Percentiles rank a stretch among this genome's conserved stretches.
These are phyloP conservation scores for Cactoblastis cactorum DNA, from an alignment of 2,888 invertebrate species.

Conservation along the genomic window DNA sequence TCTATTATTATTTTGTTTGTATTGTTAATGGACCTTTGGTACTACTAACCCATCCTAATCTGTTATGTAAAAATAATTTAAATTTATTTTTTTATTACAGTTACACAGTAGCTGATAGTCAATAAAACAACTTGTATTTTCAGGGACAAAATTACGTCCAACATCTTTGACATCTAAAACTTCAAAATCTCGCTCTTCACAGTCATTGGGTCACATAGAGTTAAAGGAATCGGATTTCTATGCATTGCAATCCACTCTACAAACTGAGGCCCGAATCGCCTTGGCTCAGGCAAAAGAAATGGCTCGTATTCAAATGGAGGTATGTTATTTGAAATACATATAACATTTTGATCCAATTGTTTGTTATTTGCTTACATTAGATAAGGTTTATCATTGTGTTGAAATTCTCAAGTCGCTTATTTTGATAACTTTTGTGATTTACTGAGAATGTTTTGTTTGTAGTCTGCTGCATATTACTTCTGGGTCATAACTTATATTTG, in stretches of 20 bases:
- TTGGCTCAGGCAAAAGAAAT: conserved; percentile 94
- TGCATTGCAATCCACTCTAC: conserved; percentile 88
- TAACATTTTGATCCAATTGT: background rate
- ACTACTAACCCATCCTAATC: background rate
- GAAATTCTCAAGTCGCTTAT: too few relatives aligned
- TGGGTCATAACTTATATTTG: too few relatives aligned
- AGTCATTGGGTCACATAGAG: conserved; percentile 68
- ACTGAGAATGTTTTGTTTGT: too few relatives aligned
- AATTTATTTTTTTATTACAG: too few relatives aligned
- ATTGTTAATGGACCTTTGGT: conserved; percentile 14
- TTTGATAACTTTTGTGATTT: too few relatives aligned
- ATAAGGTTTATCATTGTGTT: background rate
- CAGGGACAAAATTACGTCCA: conserved; percentile 67
- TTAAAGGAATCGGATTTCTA: conserved; percentile 87
- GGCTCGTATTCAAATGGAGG: conserved; percentile 95
- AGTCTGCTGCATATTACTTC: too few relatives aligned
- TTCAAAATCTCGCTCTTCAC: conserved; percentile 68
- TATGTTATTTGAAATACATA: conserved; percentile 64
- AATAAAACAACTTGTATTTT: conserved; percentile 16
- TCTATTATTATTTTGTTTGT: conserved; percentile 2
- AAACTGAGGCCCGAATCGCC: conserved; percentile 92
- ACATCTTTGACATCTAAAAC: conserved; percentile 63
- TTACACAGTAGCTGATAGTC: too few relatives aligned
- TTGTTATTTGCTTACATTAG: background rate
- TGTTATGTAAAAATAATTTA: too few relatives aligned